A percentile compares a stretch with the other conserved stretches of the same genome.
Conservation (phyloP, 2,797 vertebrate genomes). For the Paguma larvata region DNA sequence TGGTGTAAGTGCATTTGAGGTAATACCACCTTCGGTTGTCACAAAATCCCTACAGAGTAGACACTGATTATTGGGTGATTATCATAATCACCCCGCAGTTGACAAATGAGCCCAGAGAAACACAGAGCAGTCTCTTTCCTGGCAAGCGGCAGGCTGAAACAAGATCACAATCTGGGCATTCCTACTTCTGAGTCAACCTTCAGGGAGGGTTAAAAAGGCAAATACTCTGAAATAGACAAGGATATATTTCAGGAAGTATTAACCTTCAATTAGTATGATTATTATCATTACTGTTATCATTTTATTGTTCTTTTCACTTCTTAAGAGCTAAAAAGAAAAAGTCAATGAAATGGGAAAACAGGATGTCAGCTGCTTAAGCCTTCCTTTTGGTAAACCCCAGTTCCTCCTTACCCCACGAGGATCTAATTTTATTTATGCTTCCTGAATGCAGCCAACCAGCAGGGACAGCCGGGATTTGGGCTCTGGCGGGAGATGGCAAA, state of each 20-base stretch:
- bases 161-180: not conserved
- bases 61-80: not conserved
- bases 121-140: not conserved
- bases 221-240: not conserved
- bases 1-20: not conserved
- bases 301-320: not conserved
- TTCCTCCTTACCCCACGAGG: not conserved
- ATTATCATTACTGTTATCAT: not conserved
- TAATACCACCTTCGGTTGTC: not conserved
- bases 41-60: not conserved
- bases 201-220: not conserved
- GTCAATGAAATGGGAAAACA: slow-evolving; percentile 4
- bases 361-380: not conserved
- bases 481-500: slow-evolving; percentile 63
- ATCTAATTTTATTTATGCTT: slow-evolving; percentile 74
- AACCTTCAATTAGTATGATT: not conserved
- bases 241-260: not conserved
- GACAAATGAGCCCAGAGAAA: not conserved
- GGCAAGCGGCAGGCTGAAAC: not conserved
- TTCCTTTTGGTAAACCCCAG: not conserved
- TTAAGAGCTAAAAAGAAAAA: slow-evolving; percentile 40
- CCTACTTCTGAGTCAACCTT: not conserved
- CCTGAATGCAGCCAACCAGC: slow-evolving; percentile 45
- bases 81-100: not conserved
- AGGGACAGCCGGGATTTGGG: not conserved